These are phyloP conservation scores for Corydoras maculifer DNA, from an alignment of 2,113 vertebrate species.

Conservation along the genomic window DNA sequence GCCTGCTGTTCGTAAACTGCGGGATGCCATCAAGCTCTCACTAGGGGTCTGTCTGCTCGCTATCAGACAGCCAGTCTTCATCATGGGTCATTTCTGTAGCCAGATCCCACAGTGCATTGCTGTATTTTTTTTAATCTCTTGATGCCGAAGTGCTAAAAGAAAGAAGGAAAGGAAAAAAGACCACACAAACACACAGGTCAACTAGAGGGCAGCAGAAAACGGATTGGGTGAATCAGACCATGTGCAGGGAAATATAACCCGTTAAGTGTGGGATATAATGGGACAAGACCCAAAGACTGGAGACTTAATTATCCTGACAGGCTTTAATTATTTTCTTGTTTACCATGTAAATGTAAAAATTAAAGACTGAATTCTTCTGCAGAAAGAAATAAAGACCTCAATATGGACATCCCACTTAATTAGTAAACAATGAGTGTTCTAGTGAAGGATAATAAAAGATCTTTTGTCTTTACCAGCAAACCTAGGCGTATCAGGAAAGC, in stretches of 20 bases:
- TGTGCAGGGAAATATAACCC: neutral
- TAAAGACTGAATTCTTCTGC: no score
- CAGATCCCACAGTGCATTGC: slow-evolving; percentile 12
- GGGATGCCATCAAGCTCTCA: neutral
- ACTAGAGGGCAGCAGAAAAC: neutral
- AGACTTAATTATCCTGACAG: neutral
- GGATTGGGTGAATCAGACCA: neutral
- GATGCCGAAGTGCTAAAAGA: slow-evolving; percentile 2
- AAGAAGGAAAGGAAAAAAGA: neutral
- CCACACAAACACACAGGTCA: neutral
- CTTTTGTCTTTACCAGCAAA: no score
- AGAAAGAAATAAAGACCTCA: no score
- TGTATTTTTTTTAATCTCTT: slow-evolving; percentile 5
- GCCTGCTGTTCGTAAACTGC: neutral
- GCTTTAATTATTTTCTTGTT: slow-evolving; percentile 1
- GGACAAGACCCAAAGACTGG: neutral
- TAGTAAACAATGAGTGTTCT: no score
- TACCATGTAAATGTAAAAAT: neutral
- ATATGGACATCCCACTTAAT: no score
- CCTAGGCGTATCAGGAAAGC: no score
- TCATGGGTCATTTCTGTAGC: neutral
- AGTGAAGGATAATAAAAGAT: no score
- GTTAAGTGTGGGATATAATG: slow-evolving; percentile 2
- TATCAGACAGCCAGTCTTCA: neutral
- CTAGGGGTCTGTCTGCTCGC: neutral